phyloP scores from a whole-genome alignment of 2,888 invertebrate species.

The Ormyrus pomaceus region DNA sequence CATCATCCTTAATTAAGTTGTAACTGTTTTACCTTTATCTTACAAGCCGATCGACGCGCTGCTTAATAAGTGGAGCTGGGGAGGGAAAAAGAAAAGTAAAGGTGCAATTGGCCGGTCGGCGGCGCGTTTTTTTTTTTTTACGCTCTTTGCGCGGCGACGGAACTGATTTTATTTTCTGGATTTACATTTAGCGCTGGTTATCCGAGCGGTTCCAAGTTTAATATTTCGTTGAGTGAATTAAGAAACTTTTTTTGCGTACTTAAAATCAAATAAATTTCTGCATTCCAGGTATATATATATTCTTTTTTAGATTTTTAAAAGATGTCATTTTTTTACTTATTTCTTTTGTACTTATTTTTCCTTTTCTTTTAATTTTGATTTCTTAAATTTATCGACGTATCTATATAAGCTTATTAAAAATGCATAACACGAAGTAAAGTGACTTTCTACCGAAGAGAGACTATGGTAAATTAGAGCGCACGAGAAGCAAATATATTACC shows the following conservation, averaged over 20 bases:
- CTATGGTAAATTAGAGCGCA: neutral
- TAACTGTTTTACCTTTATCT: conserved; percentile 34
- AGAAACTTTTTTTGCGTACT: too few species aligned
- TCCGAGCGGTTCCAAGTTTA: neutral
- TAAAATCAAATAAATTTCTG: too few species aligned
- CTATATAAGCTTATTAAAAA: conserved; percentile 5
- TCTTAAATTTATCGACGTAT: too few species aligned
- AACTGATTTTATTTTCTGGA: neutral
- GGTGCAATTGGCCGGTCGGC: neutral
- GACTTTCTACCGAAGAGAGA: neutral
- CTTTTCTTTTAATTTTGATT: too few species aligned
- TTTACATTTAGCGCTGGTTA: neutral
- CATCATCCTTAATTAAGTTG: conserved; percentile 16
- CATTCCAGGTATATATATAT: too few species aligned
- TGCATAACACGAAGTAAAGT: neutral
- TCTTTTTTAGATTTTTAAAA: too few species aligned
- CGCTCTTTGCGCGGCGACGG: neutral
- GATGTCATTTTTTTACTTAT: too few species aligned
- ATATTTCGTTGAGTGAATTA: too few species aligned
- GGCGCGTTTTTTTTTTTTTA: neutral
- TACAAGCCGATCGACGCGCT: conserved; percentile 10
- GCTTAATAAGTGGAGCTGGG: conserved; percentile 13
- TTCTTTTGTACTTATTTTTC: too few species aligned
- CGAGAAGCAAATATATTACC: conserved; percentile 12
- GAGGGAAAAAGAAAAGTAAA: neutral